Evolutionary conservation across 1,140 invertebrate genomes (phyloP).

Genomic region (Harlomillsia oculata): DNA sequence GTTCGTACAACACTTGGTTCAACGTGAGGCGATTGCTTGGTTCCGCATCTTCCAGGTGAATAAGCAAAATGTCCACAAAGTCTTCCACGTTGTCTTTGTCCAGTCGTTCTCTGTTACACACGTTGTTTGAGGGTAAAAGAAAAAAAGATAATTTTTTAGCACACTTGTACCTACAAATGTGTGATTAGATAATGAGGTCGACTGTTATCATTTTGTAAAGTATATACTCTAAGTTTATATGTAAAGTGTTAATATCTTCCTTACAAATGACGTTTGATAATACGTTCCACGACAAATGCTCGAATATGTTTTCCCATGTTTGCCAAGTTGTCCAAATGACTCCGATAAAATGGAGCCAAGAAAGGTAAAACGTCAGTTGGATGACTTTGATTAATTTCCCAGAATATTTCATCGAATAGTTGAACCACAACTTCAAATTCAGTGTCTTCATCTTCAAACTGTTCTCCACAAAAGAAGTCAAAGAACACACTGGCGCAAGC

Average conservation of each 20-base stretch:
- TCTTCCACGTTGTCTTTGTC: slow-evolving; percentile 44
- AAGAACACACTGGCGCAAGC: slow-evolving; percentile 74
- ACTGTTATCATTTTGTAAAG: too few relatives aligned
- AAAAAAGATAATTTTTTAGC: not conserved
- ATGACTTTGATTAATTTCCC: slow-evolving; percentile 47
- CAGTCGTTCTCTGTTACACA: slow-evolving; percentile 17
- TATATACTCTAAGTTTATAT: not conserved
- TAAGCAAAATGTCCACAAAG: slow-evolving; percentile 63
- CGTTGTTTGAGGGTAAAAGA: not conserved
- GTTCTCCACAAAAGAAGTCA: slow-evolving; percentile 71
- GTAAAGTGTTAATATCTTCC: not conserved
- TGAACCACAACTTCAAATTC: slow-evolving; percentile 57
- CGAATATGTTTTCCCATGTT: slow-evolving; percentile 28
- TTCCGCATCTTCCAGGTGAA: slow-evolving; percentile 53
- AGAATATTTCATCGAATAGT: slow-evolving; percentile 78
- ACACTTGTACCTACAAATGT: too few relatives aligned
- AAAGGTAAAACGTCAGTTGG: slow-evolving; percentile 32
- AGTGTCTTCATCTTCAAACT: slow-evolving; percentile 54
- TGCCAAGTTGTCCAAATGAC: slow-evolving; percentile 22
- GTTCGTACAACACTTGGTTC: slow-evolving; percentile 62
- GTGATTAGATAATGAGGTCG: too few relatives aligned
- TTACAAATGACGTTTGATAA: slow-evolving; percentile 33
- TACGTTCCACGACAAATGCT: slow-evolving; percentile 23
- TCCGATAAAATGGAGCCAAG: slow-evolving; percentile 22
- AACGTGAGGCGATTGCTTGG: slow-evolving; percentile 45